Base-by-base conservation (phyloP, 2,888 invertebrate species). In the Acronicta aceris region DNA sequence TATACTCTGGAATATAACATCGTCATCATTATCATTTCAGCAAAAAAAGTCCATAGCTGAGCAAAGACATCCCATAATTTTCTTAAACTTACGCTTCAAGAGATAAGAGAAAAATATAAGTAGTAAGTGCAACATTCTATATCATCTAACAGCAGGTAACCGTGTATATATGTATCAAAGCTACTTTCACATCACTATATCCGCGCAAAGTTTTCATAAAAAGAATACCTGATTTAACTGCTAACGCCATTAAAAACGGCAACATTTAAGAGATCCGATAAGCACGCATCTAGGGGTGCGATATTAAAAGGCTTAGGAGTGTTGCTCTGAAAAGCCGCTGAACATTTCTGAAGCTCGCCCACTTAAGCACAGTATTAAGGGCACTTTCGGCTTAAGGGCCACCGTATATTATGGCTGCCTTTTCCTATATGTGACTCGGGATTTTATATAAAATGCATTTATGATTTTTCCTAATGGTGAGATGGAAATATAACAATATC, bases 221-320 rank as follows among this genome's bases (percentile, higher is more conserved):
- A 76, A 60, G 62, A 72, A 65, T 61, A 75, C 63, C 52, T 55
- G 64, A 71, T 79, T 80, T 72, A 78, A 76, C 74, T 71, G 78
- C 78, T 85, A 87, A 88, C 84, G 81, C 88, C 83, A 85, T 90
- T 87, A 87, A 86, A 91, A 92, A 92, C 81, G 80, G 90, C 86
- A 86, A 90, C 88, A 74, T 69, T 81, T 71, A 75, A 72, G 71
- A 78, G 75, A 69, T 86, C 83, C 86, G 87, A 89, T 91, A 91
- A 88, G 88, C 78, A 81, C 82, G 40, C 43, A 79, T 76, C 82
- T 82, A 88, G 91, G 76, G 90, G 92, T 81, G 89, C 89, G 88
- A 93, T 93, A 94, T 94, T 93, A 94, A 94, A 94, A 93, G 93
- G 92, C 92, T 92, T 90, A 90, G 85, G 87, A 93, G 94, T 93